These are phyloP conservation scores for Euleptes europaea DNA, from an alignment of 2,113 vertebrate genomes.

Conservation along the genomic window DNA sequence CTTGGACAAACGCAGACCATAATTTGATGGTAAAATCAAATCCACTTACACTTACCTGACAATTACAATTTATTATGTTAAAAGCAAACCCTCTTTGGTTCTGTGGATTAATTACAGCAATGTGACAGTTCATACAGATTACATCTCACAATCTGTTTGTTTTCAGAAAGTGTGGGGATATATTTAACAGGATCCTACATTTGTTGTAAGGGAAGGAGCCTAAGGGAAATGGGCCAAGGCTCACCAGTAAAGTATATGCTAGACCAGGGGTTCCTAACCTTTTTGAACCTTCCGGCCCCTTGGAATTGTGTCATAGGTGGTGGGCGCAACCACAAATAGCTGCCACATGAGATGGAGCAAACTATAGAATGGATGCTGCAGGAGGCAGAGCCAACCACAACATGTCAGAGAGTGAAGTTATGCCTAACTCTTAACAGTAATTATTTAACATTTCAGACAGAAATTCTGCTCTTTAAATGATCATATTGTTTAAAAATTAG, in stretches of 20 bases:
- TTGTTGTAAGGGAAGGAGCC: background rate
- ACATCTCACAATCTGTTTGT: background rate
- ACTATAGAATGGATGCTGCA: no score
- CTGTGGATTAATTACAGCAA: background rate
- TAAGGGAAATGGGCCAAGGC: background rate
- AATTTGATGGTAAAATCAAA: background rate
- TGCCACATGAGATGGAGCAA: no score
- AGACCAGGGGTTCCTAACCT: background rate
- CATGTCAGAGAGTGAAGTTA: no score
- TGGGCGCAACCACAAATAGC: no score
- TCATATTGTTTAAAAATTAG: no score
- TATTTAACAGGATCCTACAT: background rate
- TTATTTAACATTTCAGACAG: no score
- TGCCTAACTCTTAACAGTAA: no score
- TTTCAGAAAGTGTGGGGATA: background rate
- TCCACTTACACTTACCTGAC: background rate
- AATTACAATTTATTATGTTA: constrained; percentile 3
- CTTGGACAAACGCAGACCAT: background rate
- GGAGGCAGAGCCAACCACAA: no score
- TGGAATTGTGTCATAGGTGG: no score
- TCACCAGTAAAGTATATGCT: background rate
- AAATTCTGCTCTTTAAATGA: no score
- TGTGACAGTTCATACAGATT: background rate
- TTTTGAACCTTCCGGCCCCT: no score
- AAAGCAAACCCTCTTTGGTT: background rate